Evolutionary conservation across 2,797 vertebrate genomes (phyloP).

Genomic region (Coilia nasus): DNA sequence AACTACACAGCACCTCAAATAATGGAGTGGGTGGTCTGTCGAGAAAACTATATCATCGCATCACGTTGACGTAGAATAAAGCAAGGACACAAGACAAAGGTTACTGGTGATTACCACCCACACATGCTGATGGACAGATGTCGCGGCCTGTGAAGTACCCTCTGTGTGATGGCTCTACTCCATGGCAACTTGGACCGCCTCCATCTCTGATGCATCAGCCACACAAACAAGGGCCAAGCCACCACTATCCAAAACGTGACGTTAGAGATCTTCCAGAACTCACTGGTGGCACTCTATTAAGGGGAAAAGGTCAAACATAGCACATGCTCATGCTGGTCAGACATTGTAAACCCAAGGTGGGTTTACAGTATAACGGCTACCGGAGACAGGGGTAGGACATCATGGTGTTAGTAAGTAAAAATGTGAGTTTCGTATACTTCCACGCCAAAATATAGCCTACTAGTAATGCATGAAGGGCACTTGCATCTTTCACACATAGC

Average conservation of each 20-base stretch:
- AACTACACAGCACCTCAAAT: not conserved
- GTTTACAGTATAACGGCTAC: not conserved
- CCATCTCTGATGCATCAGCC: not conserved
- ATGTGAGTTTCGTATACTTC: too few species aligned
- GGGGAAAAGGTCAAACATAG: not conserved
- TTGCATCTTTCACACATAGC: not conserved
- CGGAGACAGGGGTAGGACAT: not conserved
- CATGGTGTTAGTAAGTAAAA: too few species aligned
- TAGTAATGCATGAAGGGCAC: not conserved
- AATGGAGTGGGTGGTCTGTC: not conserved
- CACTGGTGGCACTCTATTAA: not conserved
- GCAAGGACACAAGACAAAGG: not conserved
- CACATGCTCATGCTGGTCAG: not conserved
- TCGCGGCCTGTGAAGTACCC: not conserved
- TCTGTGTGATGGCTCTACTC: not conserved
- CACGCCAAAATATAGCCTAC: not conserved
- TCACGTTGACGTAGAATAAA: not conserved
- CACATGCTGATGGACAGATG: not conserved
- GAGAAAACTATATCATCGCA: not conserved
- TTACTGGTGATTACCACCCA: not conserved
- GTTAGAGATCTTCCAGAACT: not conserved
- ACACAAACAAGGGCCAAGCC: not conserved
- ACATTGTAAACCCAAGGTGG: not conserved
- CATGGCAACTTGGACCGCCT: not conserved
- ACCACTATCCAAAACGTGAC: not conserved